Evolutionary conservation across 2,888 invertebrate genomes (phyloP).

Genomic region (Diaperis boleti): DNA sequence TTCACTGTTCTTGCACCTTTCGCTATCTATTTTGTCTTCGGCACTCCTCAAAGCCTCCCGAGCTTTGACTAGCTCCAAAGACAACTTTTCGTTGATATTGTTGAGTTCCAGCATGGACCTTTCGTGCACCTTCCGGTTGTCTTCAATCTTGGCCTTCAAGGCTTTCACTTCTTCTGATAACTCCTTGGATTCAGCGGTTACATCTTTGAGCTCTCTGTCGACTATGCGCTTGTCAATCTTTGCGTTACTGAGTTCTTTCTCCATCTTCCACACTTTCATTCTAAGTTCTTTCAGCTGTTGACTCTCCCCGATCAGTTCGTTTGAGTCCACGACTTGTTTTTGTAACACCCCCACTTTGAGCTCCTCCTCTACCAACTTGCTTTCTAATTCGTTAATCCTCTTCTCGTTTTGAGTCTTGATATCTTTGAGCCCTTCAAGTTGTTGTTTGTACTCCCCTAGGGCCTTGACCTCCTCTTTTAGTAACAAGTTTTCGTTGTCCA

Average conservation of each 20-base stretch:
- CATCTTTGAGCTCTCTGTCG: conserved; percentile 72
- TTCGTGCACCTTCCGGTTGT: conserved; percentile 64
- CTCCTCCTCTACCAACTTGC: conserved; percentile 60
- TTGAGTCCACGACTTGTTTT: conserved; percentile 45
- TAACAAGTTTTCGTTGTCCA: conserved; percentile 53
- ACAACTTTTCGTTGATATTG: conserved; percentile 68
- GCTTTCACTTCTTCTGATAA: conserved; percentile 70
- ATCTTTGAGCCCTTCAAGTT: conserved; percentile 65
- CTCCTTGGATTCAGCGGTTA: conserved; percentile 69
- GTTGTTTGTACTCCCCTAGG: conserved; percentile 58
- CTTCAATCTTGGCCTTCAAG: conserved; percentile 59
- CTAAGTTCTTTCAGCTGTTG: conserved; percentile 78
- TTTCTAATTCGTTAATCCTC: conserved; percentile 56
- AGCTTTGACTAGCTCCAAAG: conserved; percentile 68
- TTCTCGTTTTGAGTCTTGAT: conserved; percentile 60
- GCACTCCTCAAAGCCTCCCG: conserved; percentile 64
- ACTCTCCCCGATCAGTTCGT: conserved; percentile 68
- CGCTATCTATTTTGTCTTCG: conserved; percentile 64
- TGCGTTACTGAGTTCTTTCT: conserved; percentile 75
- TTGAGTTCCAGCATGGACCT: conserved; percentile 67
- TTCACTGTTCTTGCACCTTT: too few species aligned
- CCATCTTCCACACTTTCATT: conserved; percentile 79
- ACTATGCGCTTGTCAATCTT: conserved; percentile 75
- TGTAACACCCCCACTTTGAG: conserved; percentile 48
- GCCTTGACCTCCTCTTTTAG: conserved; percentile 50